These are phyloP conservation scores for Tragelaphus oryx DNA, from an alignment of 2,797 vertebrate genomes.

Conservation along the genomic window DNA sequence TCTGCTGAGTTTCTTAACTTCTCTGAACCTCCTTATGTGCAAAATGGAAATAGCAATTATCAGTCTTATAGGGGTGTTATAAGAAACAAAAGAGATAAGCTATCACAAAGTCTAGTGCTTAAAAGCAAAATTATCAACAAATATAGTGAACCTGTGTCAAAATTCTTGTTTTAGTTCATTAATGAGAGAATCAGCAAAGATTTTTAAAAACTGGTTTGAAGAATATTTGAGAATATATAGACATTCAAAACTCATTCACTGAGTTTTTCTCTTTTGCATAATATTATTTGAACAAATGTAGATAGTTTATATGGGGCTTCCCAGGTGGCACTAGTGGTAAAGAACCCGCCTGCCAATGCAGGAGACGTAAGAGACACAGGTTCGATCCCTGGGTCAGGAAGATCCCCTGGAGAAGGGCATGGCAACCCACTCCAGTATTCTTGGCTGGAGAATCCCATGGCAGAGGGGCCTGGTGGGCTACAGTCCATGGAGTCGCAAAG, in stretches of 20 bases:
- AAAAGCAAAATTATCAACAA: not conserved
- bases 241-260: not conserved
- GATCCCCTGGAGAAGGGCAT: not conserved
- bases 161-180: conserved; percentile 2
- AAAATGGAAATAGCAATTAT: not conserved
- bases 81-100: not conserved
- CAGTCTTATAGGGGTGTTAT: not conserved
- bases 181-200: not conserved
- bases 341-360: not conserved
- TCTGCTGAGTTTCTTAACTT: not conserved
- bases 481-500: not conserved
- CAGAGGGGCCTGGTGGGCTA: not conserved
- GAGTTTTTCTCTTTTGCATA: conserved; percentile 52
- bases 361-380: not conserved
- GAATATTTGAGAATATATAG: not conserved
- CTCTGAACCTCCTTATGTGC: not conserved
- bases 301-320: not conserved
- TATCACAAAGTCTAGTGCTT: not conserved
- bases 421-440: not conserved
- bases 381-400: not conserved
- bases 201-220: not conserved
- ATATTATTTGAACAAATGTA: conserved; percentile 52
- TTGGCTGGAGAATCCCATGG: not conserved
- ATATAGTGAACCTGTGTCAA: not conserved
- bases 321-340: not conserved